Evolutionary conservation across 1,140 invertebrate species (phyloP), one percentile per base, ranked within the genome.

Genomic region (Thalassaphorura encarpata): DNA sequence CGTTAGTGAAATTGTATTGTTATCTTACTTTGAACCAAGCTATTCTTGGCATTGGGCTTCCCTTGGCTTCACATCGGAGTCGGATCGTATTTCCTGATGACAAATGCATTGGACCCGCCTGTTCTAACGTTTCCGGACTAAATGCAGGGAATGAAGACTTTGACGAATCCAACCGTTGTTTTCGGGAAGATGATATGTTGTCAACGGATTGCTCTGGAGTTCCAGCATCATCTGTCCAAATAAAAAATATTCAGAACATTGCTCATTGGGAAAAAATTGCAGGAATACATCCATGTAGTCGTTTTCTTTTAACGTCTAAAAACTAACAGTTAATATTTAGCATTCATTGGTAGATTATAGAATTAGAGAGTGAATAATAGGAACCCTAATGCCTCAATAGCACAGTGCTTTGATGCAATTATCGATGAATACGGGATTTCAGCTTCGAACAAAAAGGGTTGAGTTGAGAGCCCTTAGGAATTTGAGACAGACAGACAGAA

Each of bases 1-100:
- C 21, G 18, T n/a, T n/a, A n/a, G n/a, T 11, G 8, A 6, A 43
- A 8, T 6, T 43, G 41, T 8, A 43, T 43, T 43, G 18, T 43
- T 11, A 40, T 19, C 52, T 41, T 57, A 64, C 63, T 41, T 64
- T 64, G 21, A 60, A 27, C 63, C 63, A 64, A 19, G 52, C 57
- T 15, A 64, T 27, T 54, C 52, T 64, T 15, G 60, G 55, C 16
- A 57, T 52, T n/a, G 63, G 54, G 4, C 21, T 19, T 18, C 60
- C 63, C 51, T 57, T 56, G 19, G 60, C 49, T 31, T 61, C 59
- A 31, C 63, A 64, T 16, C 54, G 48, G 36, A 64, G 54, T 21
- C 58, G 56, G 28, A 64, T 64, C 24, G 56, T 59, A 39, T 59
- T 62, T 51, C 63, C 63, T 8, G 59, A 47, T 24, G 56, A 51